Conservation (phyloP, 2,113 vertebrate species). For the Pyxicephalus adspersus region DNA sequence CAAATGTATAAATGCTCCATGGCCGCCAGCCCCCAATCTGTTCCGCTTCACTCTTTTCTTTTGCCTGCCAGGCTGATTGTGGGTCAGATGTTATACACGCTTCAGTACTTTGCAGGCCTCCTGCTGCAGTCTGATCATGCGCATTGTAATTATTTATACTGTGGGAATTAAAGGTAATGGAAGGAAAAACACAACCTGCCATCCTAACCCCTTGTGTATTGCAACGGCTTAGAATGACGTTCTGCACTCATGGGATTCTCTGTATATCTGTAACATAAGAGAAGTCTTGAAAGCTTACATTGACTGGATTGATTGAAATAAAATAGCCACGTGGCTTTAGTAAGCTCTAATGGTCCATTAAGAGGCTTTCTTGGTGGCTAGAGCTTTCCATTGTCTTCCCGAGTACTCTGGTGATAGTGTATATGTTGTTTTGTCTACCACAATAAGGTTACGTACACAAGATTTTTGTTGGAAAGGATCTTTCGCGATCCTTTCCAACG, state of each 20-base stretch:
- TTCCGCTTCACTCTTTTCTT: constrained; percentile 36
- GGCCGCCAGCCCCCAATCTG: constrained; percentile 33
- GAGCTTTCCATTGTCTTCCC: too few species aligned
- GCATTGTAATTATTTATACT: not conserved
- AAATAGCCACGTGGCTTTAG: too few species aligned
- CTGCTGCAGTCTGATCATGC: constrained; percentile 10
- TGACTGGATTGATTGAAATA: not conserved
- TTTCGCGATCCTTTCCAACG: too few species aligned
- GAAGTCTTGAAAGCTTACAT: not conserved
- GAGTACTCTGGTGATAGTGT: too few species aligned
- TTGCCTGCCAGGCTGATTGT: constrained; percentile 20
- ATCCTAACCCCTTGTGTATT: too few species aligned
- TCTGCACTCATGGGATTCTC: not conserved
- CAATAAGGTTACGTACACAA: too few species aligned
- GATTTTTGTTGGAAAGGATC: too few species aligned
- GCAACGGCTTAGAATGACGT: too few species aligned
- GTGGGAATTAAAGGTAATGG: not conserved
- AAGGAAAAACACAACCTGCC: constrained; percentile 1
- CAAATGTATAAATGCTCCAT: not conserved
- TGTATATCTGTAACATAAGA: not conserved
- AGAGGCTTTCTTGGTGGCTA: too few species aligned
- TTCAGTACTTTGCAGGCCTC: constrained; percentile 26
- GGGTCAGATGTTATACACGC: constrained; percentile 31
- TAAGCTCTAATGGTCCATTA: too few species aligned
- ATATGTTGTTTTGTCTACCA: too few species aligned